Evolutionary conservation across 2,113 vertebrate genomes (phyloP).

Genomic region (Xyliphius kryptos): DNA sequence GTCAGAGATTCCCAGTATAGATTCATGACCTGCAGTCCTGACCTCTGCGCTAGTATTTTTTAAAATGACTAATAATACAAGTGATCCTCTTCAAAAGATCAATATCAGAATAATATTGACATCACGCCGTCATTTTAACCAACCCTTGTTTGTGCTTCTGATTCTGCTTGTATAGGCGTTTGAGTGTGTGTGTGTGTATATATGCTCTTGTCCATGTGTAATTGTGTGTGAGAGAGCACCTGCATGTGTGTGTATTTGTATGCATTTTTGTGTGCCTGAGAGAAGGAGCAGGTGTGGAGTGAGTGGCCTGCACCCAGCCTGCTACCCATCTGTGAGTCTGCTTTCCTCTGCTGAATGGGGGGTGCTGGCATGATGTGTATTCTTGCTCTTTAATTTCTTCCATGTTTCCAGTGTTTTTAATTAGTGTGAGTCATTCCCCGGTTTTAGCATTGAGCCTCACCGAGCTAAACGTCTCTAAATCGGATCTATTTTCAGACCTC

Average conservation of each 20-base stretch:
- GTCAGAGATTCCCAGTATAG: too few species aligned
- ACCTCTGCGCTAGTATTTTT: too few species aligned
- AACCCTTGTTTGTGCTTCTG: neutral
- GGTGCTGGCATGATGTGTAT: constrained; percentile 30
- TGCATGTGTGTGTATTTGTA: constrained; percentile 13
- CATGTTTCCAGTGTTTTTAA: constrained; percentile 29
- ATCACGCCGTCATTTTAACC: too few species aligned
- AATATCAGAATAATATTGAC: too few species aligned
- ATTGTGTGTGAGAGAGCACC: constrained; percentile 13
- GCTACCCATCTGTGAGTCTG: constrained; percentile 74
- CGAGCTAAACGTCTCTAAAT: constrained; percentile 1
- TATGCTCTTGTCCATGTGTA: neutral
- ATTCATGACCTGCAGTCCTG: too few species aligned
- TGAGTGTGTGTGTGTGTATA: neutral
- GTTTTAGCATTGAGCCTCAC: constrained; percentile 15
- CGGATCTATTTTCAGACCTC: constrained; percentile 27
- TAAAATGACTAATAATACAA: too few species aligned
- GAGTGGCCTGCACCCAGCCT: constrained; percentile 66
- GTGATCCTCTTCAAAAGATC: too few species aligned
- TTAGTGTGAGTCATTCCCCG: constrained; percentile 21
- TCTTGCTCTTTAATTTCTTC: constrained; percentile 8
- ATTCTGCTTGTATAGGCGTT: constrained; percentile 29
- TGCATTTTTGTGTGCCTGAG: constrained; percentile 27
- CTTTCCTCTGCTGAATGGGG: constrained; percentile 65
- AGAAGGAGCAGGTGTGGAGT: constrained; percentile 67